Evolutionary conservation across 2,113 vertebrate species (phyloP).

Genomic region (Excalfactoria chinensis): DNA sequence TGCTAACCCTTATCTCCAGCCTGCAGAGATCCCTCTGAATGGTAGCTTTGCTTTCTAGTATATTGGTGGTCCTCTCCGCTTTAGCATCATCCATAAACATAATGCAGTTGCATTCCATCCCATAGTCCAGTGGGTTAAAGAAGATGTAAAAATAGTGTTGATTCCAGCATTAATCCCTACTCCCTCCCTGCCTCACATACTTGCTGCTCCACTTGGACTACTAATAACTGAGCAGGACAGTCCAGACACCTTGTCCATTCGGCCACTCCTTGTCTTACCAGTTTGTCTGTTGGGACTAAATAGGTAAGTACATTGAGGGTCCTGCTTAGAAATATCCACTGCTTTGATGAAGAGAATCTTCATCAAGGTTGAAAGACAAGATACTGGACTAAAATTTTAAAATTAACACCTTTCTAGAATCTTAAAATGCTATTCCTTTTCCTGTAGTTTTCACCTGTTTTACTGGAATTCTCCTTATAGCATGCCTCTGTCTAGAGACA

Average conservation of each 20-base stretch:
- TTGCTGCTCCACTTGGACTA: not conserved
- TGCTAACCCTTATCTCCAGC: accelerated
- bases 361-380: not conserved
- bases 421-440: not conserved
- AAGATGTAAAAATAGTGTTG: not conserved
- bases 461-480: not conserved
- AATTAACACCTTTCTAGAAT: not conserved
- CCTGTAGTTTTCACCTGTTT: not conserved
- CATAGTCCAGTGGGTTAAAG: not conserved
- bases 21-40: not conserved
- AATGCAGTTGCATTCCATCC: not conserved
- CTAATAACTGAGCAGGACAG: not conserved
- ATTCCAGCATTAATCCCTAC: not conserved
- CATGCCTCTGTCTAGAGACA: not conserved
- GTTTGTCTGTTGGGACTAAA: not conserved
- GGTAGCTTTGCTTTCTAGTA: not conserved
- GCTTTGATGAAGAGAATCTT: not conserved
- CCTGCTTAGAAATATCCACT: not conserved
- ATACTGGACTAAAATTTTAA: not conserved
- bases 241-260: not conserved
- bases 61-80: not conserved
- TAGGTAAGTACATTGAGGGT: accelerated
- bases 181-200: not conserved
- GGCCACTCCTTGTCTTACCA: not conserved
- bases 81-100: not conserved